A percentile compares a stretch with the other conserved stretches of the same genome.
phyloP scores from a whole-genome alignment of 2,113 vertebrate genomes.

The Haliaeetus leucogaster region DNA sequence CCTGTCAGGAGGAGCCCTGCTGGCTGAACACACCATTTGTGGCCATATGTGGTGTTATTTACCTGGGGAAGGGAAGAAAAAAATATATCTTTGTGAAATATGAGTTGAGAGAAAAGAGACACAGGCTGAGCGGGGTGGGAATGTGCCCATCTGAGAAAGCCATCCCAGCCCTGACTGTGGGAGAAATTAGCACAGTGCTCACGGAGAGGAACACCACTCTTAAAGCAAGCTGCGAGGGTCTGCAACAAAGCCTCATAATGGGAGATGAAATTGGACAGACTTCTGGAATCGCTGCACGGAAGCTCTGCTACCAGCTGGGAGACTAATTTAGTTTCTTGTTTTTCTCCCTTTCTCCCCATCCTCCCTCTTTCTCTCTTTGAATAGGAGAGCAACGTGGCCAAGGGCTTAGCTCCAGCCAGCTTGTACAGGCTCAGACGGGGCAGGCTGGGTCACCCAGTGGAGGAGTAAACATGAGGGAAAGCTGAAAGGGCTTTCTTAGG shows the following conservation, averaged over 20 bases:
- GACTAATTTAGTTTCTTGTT: conserved; percentile 1
- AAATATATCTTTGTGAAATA: background rate
- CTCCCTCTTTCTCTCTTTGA: background rate
- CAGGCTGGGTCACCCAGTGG: background rate
- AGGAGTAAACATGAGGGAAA: background rate
- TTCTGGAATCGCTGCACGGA: background rate
- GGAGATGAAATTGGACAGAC: background rate
- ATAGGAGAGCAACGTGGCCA: background rate
- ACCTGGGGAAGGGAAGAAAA: background rate
- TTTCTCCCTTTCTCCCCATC: background rate
- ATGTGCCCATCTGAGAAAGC: background rate
- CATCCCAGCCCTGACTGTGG: accelerated
- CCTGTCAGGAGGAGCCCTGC: background rate
- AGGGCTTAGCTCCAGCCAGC: conserved; percentile 23
- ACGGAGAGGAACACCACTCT: accelerated
- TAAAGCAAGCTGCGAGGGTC: background rate
- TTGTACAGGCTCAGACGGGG: background rate
- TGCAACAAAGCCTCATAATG: background rate
- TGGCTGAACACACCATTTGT: background rate
- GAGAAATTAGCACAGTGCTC: background rate
- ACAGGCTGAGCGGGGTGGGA: background rate
- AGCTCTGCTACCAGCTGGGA: conserved; percentile 32
- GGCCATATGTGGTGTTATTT: background rate
- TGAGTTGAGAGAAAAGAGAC: background rate
- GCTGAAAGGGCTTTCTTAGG: background rate